Evolutionary conservation across 2,888 invertebrate genomes (phyloP).

Genomic region (Coleophora deauratella): DNA sequence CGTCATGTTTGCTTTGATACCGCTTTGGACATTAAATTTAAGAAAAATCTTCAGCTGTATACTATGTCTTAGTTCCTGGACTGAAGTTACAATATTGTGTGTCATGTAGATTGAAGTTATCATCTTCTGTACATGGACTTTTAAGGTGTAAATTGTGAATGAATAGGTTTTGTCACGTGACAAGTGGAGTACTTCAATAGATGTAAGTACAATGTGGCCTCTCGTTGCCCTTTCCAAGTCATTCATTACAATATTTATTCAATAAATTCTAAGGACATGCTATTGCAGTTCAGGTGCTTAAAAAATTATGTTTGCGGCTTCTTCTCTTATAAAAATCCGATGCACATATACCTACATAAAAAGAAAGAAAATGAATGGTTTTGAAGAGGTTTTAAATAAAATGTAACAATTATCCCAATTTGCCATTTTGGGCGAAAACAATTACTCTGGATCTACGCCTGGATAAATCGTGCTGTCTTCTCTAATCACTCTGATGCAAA

Average conservation of each 20-base stretch:
- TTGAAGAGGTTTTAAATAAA: conserved; percentile 15
- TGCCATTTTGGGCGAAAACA: conserved; percentile 42
- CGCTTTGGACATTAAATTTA: conserved; percentile 24
- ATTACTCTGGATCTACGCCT: conserved; percentile 42
- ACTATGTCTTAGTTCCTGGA: too few species aligned
- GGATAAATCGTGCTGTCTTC: conserved; percentile 31
- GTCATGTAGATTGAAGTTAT: too few species aligned
- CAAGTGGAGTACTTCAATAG: conserved; percentile 48
- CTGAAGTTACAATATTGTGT: too few species aligned
- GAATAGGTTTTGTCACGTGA: conserved; percentile 58
- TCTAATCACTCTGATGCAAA: conserved; percentile 21
- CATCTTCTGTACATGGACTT: not conserved
- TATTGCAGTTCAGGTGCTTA: conserved; percentile 3
- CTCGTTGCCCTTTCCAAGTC: conserved; percentile 21
- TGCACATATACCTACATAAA: not conserved
- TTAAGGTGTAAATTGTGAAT: conserved; percentile 51
- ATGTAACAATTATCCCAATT: conserved; percentile 35
- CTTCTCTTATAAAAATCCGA: not conserved
- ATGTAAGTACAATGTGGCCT: conserved; percentile 20
- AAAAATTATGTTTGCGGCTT: not conserved
- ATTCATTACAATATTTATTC: conserved; percentile 20
- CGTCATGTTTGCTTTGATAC: conserved; percentile 64
- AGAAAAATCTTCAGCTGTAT: not conserved
- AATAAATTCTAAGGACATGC: conserved; percentile 13
- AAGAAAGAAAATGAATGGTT: not conserved